Base-by-base conservation (phyloP, 1,140 invertebrate species). In the Drosophila oshimai region DNA sequence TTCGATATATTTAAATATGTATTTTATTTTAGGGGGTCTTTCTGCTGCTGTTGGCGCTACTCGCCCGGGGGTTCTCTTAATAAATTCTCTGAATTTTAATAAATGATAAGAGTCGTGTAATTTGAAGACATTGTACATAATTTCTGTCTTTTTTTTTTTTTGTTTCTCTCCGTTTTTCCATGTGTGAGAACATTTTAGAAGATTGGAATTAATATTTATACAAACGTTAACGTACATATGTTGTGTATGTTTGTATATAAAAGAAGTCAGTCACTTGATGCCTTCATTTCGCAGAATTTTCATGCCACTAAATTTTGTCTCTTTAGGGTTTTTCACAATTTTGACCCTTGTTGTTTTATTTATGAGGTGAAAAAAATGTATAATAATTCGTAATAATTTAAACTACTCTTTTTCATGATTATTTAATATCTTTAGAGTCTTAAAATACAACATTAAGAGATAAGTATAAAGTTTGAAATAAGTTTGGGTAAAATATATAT, bases 1-100 rank as follows among this genome's bases (percentile, higher is more conserved):
- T 81, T 83, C 74, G 78, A 81, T 81, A 81, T 81, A 83, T 77
- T 69, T 74, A 83, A 81, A 81, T 81, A 64, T 83, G 78, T 73
- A 65, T 46, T 46, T 34, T 33, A 57, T 72, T 53, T 72, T 76
- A 47, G 29, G 41, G 54, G 41, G 33, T 55, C 44, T 57, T 44
- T 44, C 47, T 67, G 61, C 51, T 69, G 33, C 42, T 41, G 15
- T 49, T 42, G 41, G 22, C 29, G 45, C 29, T 75, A 15, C 28
- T 22, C 26, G 26, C 29, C 45, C 54, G 22, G 64, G 49, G 51
- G 58, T 51, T 49, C 74, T 77, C 39, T 83, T 83, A 83, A 77
- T 77, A 55, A 83, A 81, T 81, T 81, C 78, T 67, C 33, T 60
- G 78, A 81, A 81, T 73, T 81, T 83, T 83, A 77, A 67, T 73